Base-by-base conservation (phyloP, 2,888 invertebrate species). In the Horisme vitalbata region DNA sequence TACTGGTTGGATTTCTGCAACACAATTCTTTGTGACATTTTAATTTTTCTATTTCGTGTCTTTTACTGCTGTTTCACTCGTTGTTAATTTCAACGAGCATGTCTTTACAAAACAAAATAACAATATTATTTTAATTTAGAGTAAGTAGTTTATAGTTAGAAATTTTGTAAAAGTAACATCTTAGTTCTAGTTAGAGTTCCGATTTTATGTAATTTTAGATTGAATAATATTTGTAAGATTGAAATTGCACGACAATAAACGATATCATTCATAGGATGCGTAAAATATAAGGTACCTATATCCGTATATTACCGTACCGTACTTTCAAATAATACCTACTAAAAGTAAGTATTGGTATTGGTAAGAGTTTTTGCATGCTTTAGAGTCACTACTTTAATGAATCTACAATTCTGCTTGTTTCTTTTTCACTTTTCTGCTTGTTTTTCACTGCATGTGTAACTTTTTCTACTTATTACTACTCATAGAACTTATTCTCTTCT, bases 321-420 rank as follows among this genome's bases (percentile, higher is more conserved):
- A 18, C 4, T 6, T 5, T 18, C 18, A n/a, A n/a, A n/a, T n/a
- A n/a, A n/a, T n/a, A n/a, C n/a, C n/a, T n/a, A n/a, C n/a, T n/a
- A n/a, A n/a, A n/a, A n/a, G n/a, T n/a, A n/a, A n/a, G n/a, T n/a
- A n/a, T n/a, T n/a, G n/a, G n/a, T n/a, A n/a, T n/a, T n/a, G n/a
- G n/a, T n/a, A n/a, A 20, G 3, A 20, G 5, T 37, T 23, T 37
- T 13, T 41, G 56, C 56, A 56, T 48, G 56, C 21, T 26, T 48
- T 28, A 23, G 1, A 13, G 26, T 30, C 26, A 13, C 39, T 15
- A 28, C 14, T 34, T 24, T 21, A 32, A n/a, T 18, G 6, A 18
- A 18, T 18, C 18, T 18, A 6, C 6, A 18, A 4, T 44, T 44
- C 26, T 36, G 50, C 47, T 44, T 39, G 30, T 10, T 33, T 31